Conservation (phyloP, 2,113 vertebrate species). For the Procavia capensis region DNA sequence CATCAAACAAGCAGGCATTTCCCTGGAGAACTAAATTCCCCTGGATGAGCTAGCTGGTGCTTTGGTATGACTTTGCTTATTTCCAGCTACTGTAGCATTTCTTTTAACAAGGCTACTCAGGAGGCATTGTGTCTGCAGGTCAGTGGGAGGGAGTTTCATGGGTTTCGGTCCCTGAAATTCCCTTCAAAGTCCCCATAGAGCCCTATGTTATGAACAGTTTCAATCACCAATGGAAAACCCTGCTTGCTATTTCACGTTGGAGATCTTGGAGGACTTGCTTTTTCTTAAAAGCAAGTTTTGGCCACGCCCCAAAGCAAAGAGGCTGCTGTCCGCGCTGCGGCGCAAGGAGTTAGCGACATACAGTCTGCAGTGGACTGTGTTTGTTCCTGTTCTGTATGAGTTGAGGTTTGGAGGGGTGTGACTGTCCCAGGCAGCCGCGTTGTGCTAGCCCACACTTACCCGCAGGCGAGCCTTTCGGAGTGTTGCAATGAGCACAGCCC, state of each 20-base stretch:
- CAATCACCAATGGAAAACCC: neutral
- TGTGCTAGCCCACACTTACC: neutral
- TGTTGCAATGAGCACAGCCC: neutral
- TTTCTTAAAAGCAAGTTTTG: neutral
- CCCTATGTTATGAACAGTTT: neutral
- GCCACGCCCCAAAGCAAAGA: neutral
- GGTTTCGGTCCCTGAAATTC: neutral
- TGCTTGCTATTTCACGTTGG: neutral
- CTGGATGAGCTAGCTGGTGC: neutral
- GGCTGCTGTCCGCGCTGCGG: neutral
- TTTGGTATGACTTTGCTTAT: neutral
- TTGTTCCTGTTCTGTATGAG: neutral
- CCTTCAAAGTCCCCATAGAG: neutral
- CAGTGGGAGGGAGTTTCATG: neutral
- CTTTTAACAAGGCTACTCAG: neutral
- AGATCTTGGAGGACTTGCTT: neutral
- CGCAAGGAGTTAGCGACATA: neutral
- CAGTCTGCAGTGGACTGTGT: neutral
- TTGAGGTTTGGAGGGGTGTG: neutral
- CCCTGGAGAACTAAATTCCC: neutral
- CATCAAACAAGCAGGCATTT: neutral
- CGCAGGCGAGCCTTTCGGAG: neutral
- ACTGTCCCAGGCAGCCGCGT: neutral
- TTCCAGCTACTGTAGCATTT: neutral
- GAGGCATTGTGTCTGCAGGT: neutral